Percentiles rank a stretch among this genome's conserved stretches.
phyloP scores from a whole-genome alignment of 2,797 vertebrate species.

The Halcyon leucocephala region DNA sequence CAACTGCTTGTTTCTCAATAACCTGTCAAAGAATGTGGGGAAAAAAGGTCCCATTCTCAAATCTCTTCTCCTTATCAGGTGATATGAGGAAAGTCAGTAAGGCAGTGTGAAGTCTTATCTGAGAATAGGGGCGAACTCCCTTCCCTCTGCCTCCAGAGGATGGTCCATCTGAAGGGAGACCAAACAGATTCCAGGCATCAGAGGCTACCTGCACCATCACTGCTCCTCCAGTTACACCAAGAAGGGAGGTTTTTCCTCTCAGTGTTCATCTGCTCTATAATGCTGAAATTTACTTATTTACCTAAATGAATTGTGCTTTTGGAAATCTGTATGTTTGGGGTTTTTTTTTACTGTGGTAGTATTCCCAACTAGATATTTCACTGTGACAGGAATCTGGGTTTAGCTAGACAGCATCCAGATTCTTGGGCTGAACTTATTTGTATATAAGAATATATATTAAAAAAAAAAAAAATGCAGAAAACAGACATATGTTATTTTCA shows the following conservation, averaged over 20 bases:
- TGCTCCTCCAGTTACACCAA: neutral
- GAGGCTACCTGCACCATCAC: neutral
- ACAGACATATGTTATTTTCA: neutral
- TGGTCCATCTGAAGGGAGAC: neutral
- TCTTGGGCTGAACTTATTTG: neutral
- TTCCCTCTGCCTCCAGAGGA: neutral
- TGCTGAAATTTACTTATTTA: neutral
- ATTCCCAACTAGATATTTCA: neutral
- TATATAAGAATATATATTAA: neutral
- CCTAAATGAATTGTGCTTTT: neutral
- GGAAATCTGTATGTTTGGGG: neutral
- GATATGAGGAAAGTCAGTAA: neutral
- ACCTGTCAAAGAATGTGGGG: neutral
- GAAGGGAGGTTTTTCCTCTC: neutral
- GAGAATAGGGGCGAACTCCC: neutral
- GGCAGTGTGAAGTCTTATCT: neutral
- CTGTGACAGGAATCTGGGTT: neutral
- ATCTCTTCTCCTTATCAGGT: neutral
- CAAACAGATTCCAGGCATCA: neutral
- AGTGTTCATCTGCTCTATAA: neutral
- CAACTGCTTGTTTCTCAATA: neutral
- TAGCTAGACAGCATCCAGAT: neutral
- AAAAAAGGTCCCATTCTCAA: neutral
- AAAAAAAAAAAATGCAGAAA: neutral
- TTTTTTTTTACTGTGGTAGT: neutral